These are phyloP conservation scores for Netelia fuscicornis DNA, from an alignment of 2,888 invertebrate genomes.

Conservation along the genomic window DNA sequence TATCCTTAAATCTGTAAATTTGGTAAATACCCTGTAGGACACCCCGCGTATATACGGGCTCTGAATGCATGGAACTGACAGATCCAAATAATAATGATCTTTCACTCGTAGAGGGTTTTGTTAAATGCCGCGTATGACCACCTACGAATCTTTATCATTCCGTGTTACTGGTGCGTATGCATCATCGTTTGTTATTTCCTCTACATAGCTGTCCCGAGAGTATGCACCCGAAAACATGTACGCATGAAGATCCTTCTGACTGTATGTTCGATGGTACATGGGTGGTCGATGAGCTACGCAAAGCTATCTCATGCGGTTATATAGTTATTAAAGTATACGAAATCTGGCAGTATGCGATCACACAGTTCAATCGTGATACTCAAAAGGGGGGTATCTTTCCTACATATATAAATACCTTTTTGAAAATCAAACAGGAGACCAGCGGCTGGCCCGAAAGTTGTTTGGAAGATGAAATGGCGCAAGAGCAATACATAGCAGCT, in stretches of 20 bases:
- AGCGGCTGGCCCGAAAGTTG: conserved; percentile 70
- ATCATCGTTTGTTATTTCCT: conserved; percentile 78
- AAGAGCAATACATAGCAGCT: conserved; percentile 35
- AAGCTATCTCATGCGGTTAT: conserved; percentile 48
- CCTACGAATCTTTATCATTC: conserved; percentile 75
- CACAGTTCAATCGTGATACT: conserved; percentile 11
- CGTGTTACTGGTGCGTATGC: conserved; percentile 75
- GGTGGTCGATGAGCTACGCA: conserved; percentile 75
- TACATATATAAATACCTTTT: conserved; percentile 65
- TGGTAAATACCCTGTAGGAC: conserved; percentile 74
- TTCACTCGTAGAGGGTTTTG: conserved; percentile 69
- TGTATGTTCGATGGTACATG: conserved; percentile 76
- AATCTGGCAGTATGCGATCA: conserved; percentile 24
- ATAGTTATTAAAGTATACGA: conserved; percentile 69
- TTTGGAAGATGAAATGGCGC: conserved; percentile 34
- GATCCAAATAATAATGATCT: conserved; percentile 53
- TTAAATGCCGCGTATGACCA: conserved; percentile 72
- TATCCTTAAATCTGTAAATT: conserved; percentile 77
- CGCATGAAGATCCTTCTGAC: conserved; percentile 73
- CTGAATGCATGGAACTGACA: conserved; percentile 60
- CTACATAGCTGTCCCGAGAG: conserved; percentile 78
- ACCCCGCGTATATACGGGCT: conserved; percentile 68
- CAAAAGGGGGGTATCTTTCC: conserved; percentile 22
- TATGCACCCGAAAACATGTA: conserved; percentile 73
- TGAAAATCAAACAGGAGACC: conserved; percentile 73